Evolutionary conservation across 2,888 invertebrate species (phyloP).

Genomic region (Sinhomidia bicolor): DNA sequence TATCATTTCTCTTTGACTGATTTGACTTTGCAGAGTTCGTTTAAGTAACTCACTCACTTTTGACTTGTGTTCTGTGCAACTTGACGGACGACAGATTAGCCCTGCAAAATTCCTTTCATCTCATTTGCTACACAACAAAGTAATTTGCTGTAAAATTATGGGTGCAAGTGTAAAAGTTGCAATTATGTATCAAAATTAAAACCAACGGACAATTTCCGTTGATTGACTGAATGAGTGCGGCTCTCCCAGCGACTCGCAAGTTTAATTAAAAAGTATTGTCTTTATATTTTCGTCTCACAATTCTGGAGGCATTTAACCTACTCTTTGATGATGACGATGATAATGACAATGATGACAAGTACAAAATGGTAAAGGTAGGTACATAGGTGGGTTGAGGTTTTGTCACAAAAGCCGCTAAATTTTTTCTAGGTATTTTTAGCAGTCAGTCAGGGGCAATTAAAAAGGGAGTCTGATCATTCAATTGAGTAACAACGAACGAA

Average conservation of each 20-base stretch:
- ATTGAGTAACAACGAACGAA: not conserved
- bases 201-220: not conserved
- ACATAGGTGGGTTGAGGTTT: too few species aligned
- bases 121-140: not conserved
- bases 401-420: too few species aligned
- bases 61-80: not conserved
- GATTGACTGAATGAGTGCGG: slow-evolving; percentile 21
- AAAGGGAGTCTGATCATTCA: too few species aligned
- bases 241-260: slow-evolving; percentile 10
- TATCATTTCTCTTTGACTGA: too few species aligned
- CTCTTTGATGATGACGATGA: not conserved
- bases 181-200: not conserved
- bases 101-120: not conserved
- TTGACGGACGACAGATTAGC: not conserved
- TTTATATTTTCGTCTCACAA: not conserved
- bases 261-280: slow-evolving; percentile 7
- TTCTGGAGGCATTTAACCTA: not conserved
- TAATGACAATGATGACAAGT: not conserved
- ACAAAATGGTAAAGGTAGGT: not conserved
- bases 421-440: too few species aligned
- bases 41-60: too few species aligned
- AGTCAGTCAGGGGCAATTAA: not conserved
- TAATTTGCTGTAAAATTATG: not conserved
- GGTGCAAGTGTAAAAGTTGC: not conserved
- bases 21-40: too few species aligned